Percentiles rank a stretch among this genome's conserved stretches.
Evolutionary conservation across 2,888 invertebrate genomes (phyloP).

Genomic region (Drosophila bunnanda): DNA sequence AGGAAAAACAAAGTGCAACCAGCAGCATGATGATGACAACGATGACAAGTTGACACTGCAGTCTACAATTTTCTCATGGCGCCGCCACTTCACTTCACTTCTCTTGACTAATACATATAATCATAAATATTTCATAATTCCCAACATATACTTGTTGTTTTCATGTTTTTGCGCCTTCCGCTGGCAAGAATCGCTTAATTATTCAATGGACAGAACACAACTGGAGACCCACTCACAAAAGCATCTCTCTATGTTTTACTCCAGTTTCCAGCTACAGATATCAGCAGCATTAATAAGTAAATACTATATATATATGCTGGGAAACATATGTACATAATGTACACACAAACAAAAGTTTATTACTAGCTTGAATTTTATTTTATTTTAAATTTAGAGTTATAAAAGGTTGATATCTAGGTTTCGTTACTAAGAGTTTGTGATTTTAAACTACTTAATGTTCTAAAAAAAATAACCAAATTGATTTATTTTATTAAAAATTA

Average conservation of each 20-base stretch:
- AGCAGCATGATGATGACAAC: slow-evolving; percentile 6
- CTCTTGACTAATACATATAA: slow-evolving; percentile 48
- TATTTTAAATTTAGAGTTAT: no score
- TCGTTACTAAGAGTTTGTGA: not conserved
- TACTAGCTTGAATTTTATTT: no score
- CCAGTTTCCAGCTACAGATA: slow-evolving; percentile 8
- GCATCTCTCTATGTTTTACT: not conserved
- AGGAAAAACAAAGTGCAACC: slow-evolving; percentile 19
- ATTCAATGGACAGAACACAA: slow-evolving; percentile 56
- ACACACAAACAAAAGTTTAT: not conserved
- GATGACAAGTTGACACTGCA: slow-evolving; percentile 16
- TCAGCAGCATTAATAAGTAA: slow-evolving; percentile 17
- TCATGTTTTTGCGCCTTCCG: slow-evolving; percentile 51
- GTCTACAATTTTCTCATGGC: slow-evolving; percentile 33
- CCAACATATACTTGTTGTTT: slow-evolving; percentile 10
- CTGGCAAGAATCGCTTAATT: slow-evolving; percentile 58
- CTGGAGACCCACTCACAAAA: slow-evolving; percentile 1
- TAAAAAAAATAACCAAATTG: not conserved
- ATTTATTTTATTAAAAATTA: not conserved
- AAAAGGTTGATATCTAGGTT: no score
- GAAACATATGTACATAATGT: not conserved
- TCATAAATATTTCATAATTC: slow-evolving; percentile 73
- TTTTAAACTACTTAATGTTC: not conserved
- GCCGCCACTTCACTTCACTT: slow-evolving; percentile 1
- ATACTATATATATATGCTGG: slow-evolving; percentile 51